Percentiles rank a stretch among this genome's conserved stretches.
phyloP scores from a whole-genome alignment of 1,140 invertebrate species.

The Chrysopa pallens region DNA sequence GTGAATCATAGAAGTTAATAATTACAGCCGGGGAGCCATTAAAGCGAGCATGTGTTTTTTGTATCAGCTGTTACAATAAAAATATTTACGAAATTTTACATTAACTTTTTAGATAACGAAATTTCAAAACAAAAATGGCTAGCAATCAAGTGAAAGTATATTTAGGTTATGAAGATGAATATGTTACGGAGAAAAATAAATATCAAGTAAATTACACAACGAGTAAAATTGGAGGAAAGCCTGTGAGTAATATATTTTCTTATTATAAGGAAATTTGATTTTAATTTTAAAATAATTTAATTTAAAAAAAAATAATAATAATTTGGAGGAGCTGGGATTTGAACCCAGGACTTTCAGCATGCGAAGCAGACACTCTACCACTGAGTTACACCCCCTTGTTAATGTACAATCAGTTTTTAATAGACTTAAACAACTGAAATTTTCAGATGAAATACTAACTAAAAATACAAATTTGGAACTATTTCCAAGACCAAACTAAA shows the following conservation, averaged over 20 bases:
- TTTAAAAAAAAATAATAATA: slow-evolving; percentile 13
- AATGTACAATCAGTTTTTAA: background rate
- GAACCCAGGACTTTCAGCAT: slow-evolving; percentile 61
- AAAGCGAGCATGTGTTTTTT: no score
- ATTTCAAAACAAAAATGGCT: slow-evolving; percentile 18
- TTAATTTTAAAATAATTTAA: background rate
- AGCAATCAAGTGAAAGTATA: slow-evolving; percentile 31
- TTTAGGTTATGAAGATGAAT: slow-evolving; percentile 50
- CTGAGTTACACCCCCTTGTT: slow-evolving; percentile 49
- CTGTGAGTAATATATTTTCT: slow-evolving; percentile 28
- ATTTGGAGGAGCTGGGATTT: slow-evolving; percentile 49
- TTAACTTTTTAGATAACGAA: no score
- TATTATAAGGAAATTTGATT: background rate
- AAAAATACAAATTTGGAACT: no score
- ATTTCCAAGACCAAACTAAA: no score
- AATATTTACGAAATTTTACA: no score
- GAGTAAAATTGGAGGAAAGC: slow-evolving; percentile 53
- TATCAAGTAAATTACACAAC: slow-evolving; percentile 37
- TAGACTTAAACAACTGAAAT: background rate
- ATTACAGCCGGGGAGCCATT: no score
- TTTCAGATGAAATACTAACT: slow-evolving; percentile 2
- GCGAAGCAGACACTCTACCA: slow-evolving; percentile 62
- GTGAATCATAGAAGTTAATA: no score
- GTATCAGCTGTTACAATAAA: no score
- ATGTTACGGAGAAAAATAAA: slow-evolving; percentile 40